These are phyloP conservation scores for Anoncus sp. DNA, from an alignment of 2,888 invertebrate species.

Conservation along the genomic window DNA sequence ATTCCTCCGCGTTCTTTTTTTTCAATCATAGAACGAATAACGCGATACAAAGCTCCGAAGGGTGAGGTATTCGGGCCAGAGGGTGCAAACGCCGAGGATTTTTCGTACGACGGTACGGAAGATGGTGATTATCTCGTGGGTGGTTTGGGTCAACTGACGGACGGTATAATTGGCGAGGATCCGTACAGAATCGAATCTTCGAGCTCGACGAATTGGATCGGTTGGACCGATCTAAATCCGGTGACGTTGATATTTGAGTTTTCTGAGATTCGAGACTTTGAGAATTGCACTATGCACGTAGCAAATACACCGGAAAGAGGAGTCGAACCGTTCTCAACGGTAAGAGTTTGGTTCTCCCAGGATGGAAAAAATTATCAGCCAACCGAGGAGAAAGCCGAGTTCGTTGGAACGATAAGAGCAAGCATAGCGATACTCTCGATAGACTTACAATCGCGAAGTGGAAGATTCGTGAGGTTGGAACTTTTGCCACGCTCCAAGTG, in stretches of 20 bases:
- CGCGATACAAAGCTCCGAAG: slow-evolving; percentile 88
- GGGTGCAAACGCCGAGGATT: slow-evolving; percentile 89
- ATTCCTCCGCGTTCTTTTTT: too few species aligned
- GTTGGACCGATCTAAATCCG: slow-evolving; percentile 91
- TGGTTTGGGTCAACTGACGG: slow-evolving; percentile 93
- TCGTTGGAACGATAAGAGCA: slow-evolving; percentile 84
- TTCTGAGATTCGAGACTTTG: slow-evolving; percentile 90
- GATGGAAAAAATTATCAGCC: slow-evolving; percentile 91
- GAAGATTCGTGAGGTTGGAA: slow-evolving; percentile 90
- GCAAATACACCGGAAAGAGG: slow-evolving; percentile 90
- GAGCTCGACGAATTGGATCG: slow-evolving; percentile 88
- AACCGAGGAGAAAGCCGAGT: slow-evolving; percentile 85
- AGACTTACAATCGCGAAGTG: slow-evolving; percentile 89
- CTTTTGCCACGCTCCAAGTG: slow-evolving; percentile 92
- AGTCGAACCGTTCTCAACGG: slow-evolving; percentile 91
- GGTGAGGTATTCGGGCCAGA: slow-evolving; percentile 86
- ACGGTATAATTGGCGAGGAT: slow-evolving; percentile 89
- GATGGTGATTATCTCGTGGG: slow-evolving; percentile 85
- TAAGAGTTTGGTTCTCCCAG: slow-evolving; percentile 91
- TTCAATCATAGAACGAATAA: slow-evolving; percentile 86
- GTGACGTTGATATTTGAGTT: slow-evolving; percentile 93
- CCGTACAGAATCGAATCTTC: slow-evolving; percentile 74
- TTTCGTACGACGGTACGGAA: slow-evolving; percentile 90
- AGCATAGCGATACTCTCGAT: slow-evolving; percentile 88
- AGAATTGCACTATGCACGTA: slow-evolving; percentile 77